Evolutionary conservation across 1,140 invertebrate genomes (phyloP), one percentile per base, ranked within the genome.

Genomic region (Musca domestica): DNA sequence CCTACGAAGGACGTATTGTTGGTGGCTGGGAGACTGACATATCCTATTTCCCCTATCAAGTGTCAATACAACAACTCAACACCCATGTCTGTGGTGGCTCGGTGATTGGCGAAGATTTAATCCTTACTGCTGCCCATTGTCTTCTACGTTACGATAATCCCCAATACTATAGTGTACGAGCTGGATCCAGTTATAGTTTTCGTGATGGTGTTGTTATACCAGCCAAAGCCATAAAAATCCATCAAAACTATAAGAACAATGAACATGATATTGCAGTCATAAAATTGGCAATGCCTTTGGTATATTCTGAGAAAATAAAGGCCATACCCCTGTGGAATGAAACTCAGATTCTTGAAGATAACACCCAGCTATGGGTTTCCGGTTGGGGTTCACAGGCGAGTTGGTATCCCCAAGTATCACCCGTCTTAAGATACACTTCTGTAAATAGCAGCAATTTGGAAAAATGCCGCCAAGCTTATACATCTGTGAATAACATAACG

Each of bases 121-220:
- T 88, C 12, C 67, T 88, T 20, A 88, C 86, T 0, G 87, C 87
- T 6, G 87, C 86, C 2, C 86, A 88, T 73, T 88, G 87, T 69
- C 80, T 87, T 51, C 76, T 83, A 51, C 76, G 81, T 74, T 34
- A 71, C 9, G 23, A 47, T 7, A 70, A 69, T 46, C 64, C 66
- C 3, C 61, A 71, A 5, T 19, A 78, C 15, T 67, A 54, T 48
- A 75, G 73, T 54, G 71, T 80, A 2, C 76, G 77, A 30, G 78
- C 73, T 14, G 78, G 78, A n/a, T 72, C 69, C 51, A 73, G 74
- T 14, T 66, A 76, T 61, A 72, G 74, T 71, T 71, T 71, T 30
- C 66, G 66, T 20, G 77, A 77, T 41, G 82, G 82, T 27, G 72
- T 68, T 9, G 27, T 30, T 4, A 30, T 30, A 30, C 27, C 48